A percentile compares a stretch with the other conserved stretches of the same genome.
Conservation (phyloP, 2,113 vertebrate genomes). For the Platysternon megacephalum region DNA sequence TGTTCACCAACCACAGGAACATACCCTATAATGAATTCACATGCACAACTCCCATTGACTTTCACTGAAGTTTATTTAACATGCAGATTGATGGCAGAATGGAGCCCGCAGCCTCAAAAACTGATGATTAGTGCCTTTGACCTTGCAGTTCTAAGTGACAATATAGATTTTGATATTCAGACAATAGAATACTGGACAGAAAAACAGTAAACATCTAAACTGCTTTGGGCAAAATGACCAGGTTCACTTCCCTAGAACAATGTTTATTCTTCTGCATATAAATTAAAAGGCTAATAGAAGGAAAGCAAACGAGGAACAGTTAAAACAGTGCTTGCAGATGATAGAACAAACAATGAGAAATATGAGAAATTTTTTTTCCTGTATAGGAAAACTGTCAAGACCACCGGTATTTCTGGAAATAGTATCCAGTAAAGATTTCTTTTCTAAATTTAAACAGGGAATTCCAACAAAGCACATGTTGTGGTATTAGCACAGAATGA, state of each 20-base stretch:
- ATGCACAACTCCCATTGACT: not conserved
- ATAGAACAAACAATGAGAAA: not conserved
- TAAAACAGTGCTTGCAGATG: not conserved
- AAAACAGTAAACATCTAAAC: not conserved
- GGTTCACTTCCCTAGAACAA: not conserved
- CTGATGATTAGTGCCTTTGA: not conserved
- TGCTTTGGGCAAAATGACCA: not conserved
- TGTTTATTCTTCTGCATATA: conserved; percentile 13
- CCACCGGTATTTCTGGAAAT: not conserved
- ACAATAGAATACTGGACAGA: conserved; percentile 1
- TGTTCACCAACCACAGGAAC: not conserved
- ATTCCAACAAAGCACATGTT: not conserved
- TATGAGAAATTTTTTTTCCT: not conserved
- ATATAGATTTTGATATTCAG: not conserved
- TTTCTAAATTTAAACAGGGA: not conserved
- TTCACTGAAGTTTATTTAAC: not conserved
- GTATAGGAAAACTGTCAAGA: not conserved
- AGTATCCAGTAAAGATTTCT: not conserved
- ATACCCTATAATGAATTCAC: not conserved
- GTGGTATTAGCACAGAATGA: not conserved
- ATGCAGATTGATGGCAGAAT: not conserved
- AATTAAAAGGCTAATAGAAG: not conserved
- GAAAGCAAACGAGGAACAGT: accelerated
- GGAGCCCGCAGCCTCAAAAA: not conserved
- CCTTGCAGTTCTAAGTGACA: not conserved